Evolutionary conservation across 2,888 invertebrate species (phyloP).

Genomic region (Lobophora halterata): DNA sequence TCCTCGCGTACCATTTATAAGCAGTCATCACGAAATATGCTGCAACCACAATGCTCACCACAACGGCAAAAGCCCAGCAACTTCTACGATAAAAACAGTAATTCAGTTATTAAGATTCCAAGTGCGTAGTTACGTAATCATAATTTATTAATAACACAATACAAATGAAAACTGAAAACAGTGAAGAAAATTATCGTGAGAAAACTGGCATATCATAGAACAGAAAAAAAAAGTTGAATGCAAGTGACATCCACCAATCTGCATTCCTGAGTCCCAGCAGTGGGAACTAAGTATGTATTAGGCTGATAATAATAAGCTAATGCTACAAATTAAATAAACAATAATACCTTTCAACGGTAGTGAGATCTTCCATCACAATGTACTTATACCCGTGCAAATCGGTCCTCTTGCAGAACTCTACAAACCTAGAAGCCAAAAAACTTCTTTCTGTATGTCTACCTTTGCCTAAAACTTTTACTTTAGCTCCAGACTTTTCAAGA

Average conservation of each 20-base stretch:
- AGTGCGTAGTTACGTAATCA: no score
- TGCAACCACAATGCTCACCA: conserved; percentile 76
- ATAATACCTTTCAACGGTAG: conserved; percentile 77
- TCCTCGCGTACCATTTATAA: conserved; percentile 81
- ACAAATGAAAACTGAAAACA: no score
- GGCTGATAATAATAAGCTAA: no score
- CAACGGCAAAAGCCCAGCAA: conserved; percentile 80
- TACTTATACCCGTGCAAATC: conserved; percentile 87
- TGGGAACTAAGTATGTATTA: no score
- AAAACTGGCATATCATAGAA: no score
- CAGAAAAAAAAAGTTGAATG: no score
- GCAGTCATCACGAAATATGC: conserved; percentile 80
- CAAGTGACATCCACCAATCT: no score
- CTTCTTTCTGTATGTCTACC: conserved; percentile 30
- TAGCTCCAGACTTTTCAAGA: conserved; percentile 7
- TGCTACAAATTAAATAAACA: no score
- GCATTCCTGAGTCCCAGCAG: no score
- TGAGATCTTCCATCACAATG: conserved; percentile 81
- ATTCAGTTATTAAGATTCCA: not conserved
- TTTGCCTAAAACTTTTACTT: conserved; percentile 11
- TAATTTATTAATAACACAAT: no score
- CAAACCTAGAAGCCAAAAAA: conserved; percentile 47
- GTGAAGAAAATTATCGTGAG: no score
- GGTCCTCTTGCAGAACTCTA: conserved; percentile 84
- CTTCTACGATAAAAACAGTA: conserved; percentile 51